Conservation (phyloP, 2,797 vertebrate species). For the Epinephelus malabaricus region DNA sequence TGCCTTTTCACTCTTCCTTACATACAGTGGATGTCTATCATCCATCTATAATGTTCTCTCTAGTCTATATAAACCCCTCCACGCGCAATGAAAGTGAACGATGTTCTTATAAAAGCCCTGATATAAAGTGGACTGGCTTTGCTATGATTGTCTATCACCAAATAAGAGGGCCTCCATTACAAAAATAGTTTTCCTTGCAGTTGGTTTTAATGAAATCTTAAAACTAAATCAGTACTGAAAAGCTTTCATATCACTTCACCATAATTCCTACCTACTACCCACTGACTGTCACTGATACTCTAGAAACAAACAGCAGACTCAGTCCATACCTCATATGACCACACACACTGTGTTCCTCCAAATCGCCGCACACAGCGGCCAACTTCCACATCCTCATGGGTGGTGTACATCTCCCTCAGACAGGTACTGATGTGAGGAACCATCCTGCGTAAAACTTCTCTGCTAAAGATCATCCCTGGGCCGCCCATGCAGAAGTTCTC, state of each 20-base stretch:
- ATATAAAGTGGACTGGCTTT: neutral
- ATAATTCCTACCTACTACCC: neutral
- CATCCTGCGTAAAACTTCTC: conserved; percentile 93
- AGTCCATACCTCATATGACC: conserved; percentile 94
- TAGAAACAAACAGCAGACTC: neutral
- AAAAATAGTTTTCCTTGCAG: neutral
- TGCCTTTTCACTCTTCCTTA: too few species aligned
- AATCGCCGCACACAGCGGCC: conserved; percentile 95
- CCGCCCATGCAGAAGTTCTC: conserved; percentile 99
- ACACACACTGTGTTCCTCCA: conserved; percentile 95
- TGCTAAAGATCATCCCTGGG: conserved; percentile 95
- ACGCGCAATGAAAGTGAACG: neutral
- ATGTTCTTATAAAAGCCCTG: neutral
- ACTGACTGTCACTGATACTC: neutral
- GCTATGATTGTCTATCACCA: neutral
- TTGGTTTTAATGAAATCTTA: neutral
- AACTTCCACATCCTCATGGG: conserved; percentile 97
- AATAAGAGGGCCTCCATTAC: neutral
- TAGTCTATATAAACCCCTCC: neutral
- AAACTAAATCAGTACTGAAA: neutral
- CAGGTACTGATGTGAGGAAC: conserved; percentile 95
- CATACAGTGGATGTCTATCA: too few species aligned
- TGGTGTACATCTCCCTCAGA: conserved; percentile 95
- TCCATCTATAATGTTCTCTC: neutral
- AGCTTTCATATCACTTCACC: neutral